Evolutionary conservation across 2,888 invertebrate genomes (phyloP).

Genomic region (Poecilobothrus nobilitatus): DNA sequence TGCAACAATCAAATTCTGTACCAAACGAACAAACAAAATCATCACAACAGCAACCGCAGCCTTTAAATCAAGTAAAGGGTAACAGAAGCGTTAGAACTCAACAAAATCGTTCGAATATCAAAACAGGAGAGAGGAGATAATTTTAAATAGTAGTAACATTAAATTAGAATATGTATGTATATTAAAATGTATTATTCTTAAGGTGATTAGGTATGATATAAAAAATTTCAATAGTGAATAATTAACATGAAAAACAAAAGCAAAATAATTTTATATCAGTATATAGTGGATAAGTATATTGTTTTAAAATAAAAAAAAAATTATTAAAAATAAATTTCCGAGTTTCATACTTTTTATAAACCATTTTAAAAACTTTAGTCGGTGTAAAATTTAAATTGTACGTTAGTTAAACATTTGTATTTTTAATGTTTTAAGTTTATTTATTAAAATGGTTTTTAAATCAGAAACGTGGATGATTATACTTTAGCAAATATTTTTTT

Average conservation of each 20-base stretch:
- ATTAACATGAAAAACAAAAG: neutral
- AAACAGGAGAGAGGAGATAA: conserved; percentile 13
- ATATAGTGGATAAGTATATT: neutral
- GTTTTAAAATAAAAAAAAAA: neutral
- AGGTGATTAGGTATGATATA: neutral
- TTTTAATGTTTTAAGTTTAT: no score
- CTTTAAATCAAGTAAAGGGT: conserved; percentile 2
- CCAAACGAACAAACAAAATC: neutral
- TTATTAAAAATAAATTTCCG: no score
- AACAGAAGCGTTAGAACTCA: conserved; percentile 26
- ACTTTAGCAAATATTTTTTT: no score
- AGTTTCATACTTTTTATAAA: no score
- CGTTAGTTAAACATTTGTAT: no score
- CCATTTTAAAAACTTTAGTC: no score
- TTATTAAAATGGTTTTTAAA: no score
- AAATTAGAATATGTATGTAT: no score
- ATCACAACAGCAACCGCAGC: neutral
- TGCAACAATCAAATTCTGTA: neutral
- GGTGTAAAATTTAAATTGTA: no score
- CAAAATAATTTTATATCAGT: neutral
- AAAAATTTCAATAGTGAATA: neutral
- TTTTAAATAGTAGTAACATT: neutral
- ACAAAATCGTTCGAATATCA: conserved; percentile 25
- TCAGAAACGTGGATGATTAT: no score
- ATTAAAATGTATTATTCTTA: neutral